A percentile compares a stretch with the other conserved stretches of the same genome.
phyloP scores from a whole-genome alignment of 1,140 invertebrate species.

The Brachionus angularis region DNA sequence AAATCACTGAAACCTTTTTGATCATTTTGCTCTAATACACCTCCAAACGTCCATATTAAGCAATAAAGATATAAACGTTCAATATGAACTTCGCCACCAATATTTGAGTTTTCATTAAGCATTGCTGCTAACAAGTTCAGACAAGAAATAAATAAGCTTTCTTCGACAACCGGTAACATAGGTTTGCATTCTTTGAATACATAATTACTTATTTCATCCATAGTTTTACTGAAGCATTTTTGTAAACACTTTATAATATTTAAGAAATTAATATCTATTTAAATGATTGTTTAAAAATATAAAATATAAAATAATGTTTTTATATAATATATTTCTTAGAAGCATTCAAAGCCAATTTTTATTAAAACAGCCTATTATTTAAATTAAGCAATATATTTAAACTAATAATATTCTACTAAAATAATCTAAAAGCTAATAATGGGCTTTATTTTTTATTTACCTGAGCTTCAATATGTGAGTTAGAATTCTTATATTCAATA shows the following conservation, averaged over 20 bases:
- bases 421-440: not conserved
- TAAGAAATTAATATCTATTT: not conserved
- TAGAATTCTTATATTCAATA: too few species aligned
- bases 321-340: not conserved
- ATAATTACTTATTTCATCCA: slow-evolving; percentile 56
- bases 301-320: not conserved
- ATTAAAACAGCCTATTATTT: not conserved
- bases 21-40: slow-evolving; percentile 51
- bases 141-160: slow-evolving; percentile 50
- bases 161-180: slow-evolving; percentile 25
- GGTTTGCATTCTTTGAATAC: slow-evolving; percentile 54
- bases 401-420: not conserved
- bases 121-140: slow-evolving; percentile 55
- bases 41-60: slow-evolving; percentile 58
- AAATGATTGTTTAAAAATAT: not conserved
- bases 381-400: not conserved
- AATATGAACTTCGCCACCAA: slow-evolving; percentile 56
- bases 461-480: slow-evolving; percentile 2
- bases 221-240: slow-evolving; percentile 55
- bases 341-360: not conserved
- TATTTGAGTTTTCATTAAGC: slow-evolving; percentile 55
- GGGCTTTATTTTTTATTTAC: not conserved
- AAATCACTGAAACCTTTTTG: slow-evolving; percentile 54
- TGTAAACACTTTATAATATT: slow-evolving; percentile 53
- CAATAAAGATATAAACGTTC: slow-evolving; percentile 57